Evolutionary conservation across 2,113 vertebrate species (phyloP).

Genomic region (Rhadina sibilatrix): DNA sequence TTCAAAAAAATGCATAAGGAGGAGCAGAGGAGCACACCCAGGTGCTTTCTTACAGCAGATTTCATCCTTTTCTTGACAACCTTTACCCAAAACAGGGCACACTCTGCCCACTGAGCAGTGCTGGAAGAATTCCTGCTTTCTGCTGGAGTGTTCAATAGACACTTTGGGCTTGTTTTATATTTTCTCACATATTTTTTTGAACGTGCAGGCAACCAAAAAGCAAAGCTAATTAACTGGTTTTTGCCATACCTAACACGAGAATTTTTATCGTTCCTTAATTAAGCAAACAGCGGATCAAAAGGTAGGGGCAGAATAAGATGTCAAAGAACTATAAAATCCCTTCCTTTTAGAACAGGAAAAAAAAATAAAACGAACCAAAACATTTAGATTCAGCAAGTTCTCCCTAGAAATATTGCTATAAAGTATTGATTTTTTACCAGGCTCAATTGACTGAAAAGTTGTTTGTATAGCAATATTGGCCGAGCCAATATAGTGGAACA

Average conservation of each 20-base stretch:
- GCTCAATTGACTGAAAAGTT: slow-evolving; percentile 98
- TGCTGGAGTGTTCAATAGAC: not conserved
- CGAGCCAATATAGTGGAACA: slow-evolving; percentile 89
- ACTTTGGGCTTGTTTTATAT: not conserved
- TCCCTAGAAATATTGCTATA: slow-evolving; percentile 81
- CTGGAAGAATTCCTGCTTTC: not conserved
- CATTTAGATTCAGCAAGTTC: slow-evolving; percentile 84
- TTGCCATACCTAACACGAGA: not conserved
- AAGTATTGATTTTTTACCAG: slow-evolving; percentile 90
- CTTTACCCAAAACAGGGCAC: not conserved
- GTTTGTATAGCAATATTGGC: slow-evolving; percentile 96
- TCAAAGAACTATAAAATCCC: slow-evolving; percentile 29
- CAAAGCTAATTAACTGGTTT: not conserved
- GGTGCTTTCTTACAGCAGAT: not conserved
- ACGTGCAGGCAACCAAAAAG: not conserved
- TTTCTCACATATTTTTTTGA: not conserved
- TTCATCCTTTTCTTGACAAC: not conserved
- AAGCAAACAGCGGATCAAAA: not conserved
- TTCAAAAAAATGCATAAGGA: not conserved
- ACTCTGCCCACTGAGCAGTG: not conserved
- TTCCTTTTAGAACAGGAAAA: slow-evolving; percentile 47
- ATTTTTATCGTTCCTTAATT: slow-evolving; percentile 11
- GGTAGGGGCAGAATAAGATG: slow-evolving; percentile 16
- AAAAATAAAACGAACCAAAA: slow-evolving; percentile 14
- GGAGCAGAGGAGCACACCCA: not conserved